Conservation (phyloP, 2,888 invertebrate genomes). For the Argyra leucocephala region DNA sequence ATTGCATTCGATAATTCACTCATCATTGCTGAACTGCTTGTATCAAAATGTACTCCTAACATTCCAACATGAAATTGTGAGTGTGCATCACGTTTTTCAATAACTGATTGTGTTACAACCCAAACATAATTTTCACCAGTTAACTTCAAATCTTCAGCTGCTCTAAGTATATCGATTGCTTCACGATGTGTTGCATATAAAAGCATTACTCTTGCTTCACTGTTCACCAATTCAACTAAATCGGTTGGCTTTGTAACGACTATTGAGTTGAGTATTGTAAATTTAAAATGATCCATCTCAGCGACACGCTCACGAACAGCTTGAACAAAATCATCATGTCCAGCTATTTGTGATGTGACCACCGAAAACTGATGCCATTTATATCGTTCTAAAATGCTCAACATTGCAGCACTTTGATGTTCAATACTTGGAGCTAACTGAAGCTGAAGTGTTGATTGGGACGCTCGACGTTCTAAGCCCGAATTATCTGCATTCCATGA, state of each 20-base stretch:
- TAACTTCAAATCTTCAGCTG: slow-evolving; percentile 43
- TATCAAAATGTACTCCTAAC: slow-evolving; percentile 89
- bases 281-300: slow-evolving; percentile 65
- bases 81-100: slow-evolving; percentile 67
- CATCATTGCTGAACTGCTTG: slow-evolving; percentile 69
- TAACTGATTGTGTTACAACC: slow-evolving; percentile 92
- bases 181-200: slow-evolving; percentile 84
- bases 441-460: slow-evolving; percentile 78
- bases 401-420: slow-evolving; percentile 90
- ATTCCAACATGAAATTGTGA: slow-evolving; percentile 82
- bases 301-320: slow-evolving; percentile 80
- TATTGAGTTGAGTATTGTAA: slow-evolving; percentile 78
- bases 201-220: slow-evolving; percentile 86
- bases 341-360: slow-evolving; percentile 86
- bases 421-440: slow-evolving; percentile 94
- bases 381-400: slow-evolving; percentile 87
- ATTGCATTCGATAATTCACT: slow-evolving; percentile 83
- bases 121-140: slow-evolving; percentile 80
- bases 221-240: slow-evolving; percentile 71
- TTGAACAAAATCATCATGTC: slow-evolving; percentile 91
- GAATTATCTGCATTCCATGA: slow-evolving; percentile 98
- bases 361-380: slow-evolving; percentile 95
- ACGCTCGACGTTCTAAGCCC: slow-evolving; percentile 68
- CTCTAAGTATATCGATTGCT: slow-evolving; percentile 65
- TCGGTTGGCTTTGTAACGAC: slow-evolving; percentile 70